Evolutionary conservation across 2,888 invertebrate genomes (phyloP), one percentile per base, ranked within the genome.

Genomic region (Odontothrips loti): DNA sequence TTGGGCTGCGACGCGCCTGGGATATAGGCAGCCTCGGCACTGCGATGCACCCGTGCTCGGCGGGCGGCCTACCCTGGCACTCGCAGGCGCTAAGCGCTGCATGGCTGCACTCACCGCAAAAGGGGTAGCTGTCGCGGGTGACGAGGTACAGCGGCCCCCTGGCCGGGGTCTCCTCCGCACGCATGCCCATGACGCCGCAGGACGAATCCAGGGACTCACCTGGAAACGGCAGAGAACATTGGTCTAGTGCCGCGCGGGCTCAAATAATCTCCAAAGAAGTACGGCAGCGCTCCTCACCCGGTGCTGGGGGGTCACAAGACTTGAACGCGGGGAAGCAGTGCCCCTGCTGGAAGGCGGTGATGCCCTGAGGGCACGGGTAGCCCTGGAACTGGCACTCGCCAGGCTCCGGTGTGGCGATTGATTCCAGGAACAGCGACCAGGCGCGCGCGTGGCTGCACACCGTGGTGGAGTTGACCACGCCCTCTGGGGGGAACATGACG

Each of bases 381-480:
- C 90, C 89, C 6, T 86, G 86, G 84, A 91, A 91, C 84, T 88
- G 87, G 85, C 91, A 91, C 11, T 12, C 27, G n/a, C 84, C 85
- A n/a, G 82, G 80, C 10, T 81, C 81, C 10, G 82, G 47, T 0
- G 86, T 87, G 47, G 85, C 84, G 43, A 91, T 83, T 81, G 89
- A 89, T 84, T 91, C 91, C 63, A 89, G 84, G 85, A 90, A 91
- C 0, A 90, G 85, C 79, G 88, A 86, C 87, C 90, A 90, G 1
- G 91, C 90, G 84, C 91, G 86, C 17, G 90, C 85, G 85, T 91
- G 91, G 83, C 91, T 91, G 85, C 91, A 91, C 6, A 90, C 90
- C 63, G 90, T 87, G 68, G 89, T 88, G 79, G 87, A 87, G 82
- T 89, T 88, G 81, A 90, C 84, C 63, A 85, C 84, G 79, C 88